These are phyloP conservation scores for Dissostichus mawsoni DNA, from an alignment of 2,113 vertebrate genomes.

Conservation along the genomic window DNA sequence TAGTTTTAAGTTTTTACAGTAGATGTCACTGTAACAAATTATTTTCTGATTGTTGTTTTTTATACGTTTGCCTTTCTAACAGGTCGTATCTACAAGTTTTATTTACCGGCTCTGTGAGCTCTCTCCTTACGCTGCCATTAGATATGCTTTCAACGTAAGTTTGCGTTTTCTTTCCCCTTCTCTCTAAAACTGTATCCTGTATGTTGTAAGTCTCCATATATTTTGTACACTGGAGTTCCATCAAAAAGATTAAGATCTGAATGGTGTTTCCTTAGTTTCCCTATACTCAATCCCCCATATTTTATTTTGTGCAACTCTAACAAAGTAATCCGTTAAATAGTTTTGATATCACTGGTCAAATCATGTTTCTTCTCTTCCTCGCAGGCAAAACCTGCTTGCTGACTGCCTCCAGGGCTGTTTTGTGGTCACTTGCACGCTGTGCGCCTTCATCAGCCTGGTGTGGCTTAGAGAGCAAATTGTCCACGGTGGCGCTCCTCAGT, in stretches of 20 bases:
- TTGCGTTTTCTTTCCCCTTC: background rate
- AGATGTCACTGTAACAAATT: background rate
- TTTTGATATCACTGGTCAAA: background rate
- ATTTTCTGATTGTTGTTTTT: background rate
- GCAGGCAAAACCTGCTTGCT: constrained; percentile 94
- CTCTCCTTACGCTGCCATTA: constrained; percentile 95
- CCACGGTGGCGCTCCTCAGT: constrained; percentile 94
- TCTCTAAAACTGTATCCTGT: background rate
- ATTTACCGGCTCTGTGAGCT: constrained; percentile 99
- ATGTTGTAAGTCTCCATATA: background rate
- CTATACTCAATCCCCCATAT: background rate
- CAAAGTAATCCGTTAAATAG: background rate
- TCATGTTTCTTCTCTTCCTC: constrained; percentile 27
- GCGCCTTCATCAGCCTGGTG: constrained; percentile 97
- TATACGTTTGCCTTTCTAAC: constrained; percentile 37
- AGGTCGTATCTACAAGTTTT: constrained; percentile 99
- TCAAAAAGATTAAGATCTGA: background rate
- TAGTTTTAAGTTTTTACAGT: background rate
- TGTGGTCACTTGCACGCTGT: constrained; percentile 97
- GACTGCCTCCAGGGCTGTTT: constrained; percentile 98
- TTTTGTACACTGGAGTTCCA: background rate
- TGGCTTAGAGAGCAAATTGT: constrained; percentile 98
- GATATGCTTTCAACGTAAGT: constrained; percentile 99
- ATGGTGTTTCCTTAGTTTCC: background rate
- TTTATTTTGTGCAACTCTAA: background rate